Percentiles rank a stretch among this genome's conserved stretches.
phyloP scores from a whole-genome alignment of 2,797 vertebrate species.

The Dermochelys coriacea region DNA sequence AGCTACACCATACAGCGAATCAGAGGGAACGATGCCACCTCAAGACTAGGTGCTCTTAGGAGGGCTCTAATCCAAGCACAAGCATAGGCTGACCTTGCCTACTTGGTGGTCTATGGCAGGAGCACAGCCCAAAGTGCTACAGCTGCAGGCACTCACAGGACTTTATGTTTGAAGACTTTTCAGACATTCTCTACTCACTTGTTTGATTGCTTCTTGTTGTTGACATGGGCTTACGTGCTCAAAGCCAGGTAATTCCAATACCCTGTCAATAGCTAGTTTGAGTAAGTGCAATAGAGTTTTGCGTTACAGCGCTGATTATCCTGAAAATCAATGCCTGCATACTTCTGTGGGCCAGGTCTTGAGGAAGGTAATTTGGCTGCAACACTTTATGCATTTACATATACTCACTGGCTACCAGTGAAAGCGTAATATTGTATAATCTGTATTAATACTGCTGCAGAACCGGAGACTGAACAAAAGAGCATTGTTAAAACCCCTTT shows the following conservation, averaged over 20 bases:
- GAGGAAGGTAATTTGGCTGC: constrained; percentile 42
- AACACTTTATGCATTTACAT: constrained; percentile 28
- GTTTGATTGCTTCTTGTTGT: not conserved
- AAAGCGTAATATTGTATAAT: constrained; percentile 37
- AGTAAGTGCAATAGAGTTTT: constrained; percentile 43
- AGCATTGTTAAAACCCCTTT: not conserved
- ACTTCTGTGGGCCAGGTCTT: constrained; percentile 43
- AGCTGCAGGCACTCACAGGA: not conserved
- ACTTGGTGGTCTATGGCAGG: not conserved
- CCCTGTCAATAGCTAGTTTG: constrained; percentile 24
- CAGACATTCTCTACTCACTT: not conserved
- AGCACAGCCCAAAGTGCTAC: not conserved
- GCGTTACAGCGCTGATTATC: constrained; percentile 48
- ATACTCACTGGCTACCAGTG: constrained; percentile 25
- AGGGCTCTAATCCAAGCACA: not conserved
- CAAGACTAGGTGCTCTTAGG: not conserved
- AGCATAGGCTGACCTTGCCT: not conserved
- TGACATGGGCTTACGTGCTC: not conserved
- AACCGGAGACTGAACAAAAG: not conserved
- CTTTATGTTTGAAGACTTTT: not conserved
- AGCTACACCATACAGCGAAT: no score
- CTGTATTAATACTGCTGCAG: constrained; percentile 3
- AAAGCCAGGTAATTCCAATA: constrained; percentile 41
- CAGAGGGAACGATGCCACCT: no score
- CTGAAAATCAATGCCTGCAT: constrained; percentile 49